Evolutionary conservation across 2,888 invertebrate genomes (phyloP), one percentile per base, ranked within the genome.

Genomic region (Ferrisia virgata): DNA sequence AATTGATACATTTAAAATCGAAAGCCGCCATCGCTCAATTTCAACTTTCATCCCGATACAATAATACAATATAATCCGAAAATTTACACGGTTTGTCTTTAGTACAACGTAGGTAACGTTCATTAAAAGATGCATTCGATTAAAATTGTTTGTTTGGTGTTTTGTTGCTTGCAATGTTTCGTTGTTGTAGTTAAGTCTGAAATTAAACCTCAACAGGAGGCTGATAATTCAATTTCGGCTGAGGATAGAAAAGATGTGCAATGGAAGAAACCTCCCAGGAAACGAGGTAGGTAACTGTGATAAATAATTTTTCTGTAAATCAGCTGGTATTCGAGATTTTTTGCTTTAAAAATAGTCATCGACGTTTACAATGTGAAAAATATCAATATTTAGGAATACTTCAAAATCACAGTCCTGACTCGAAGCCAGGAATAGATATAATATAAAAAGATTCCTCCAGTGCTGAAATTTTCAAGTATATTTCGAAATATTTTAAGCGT

Each of bases 31-130:
- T n/a, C 47, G 36, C 18, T 36, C 72, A 18, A 76, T 76, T 76
- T 76, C 72, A 76, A 76, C 72, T 76, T 76, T 76, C 72, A 18
- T 76, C 72, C n/a, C 22, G 72, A 64, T 28, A 28, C 28, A 28
- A 76, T 36, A 76, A 36, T 76, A 36, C 33, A 36, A 76, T 76
- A 76, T 76, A 76, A 76, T 76, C 72, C 72, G 72, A 76, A 76
- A 76, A 76, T 76, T 76, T 9, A 36, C 72, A 36, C 72, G 18
- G 36, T 36, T 76, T 18, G 33, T 76, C 72, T n/a, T 36, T 76
- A 76, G 72, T 76, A 33, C 33, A 22, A 33, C 36, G 28, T 18
- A 9, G 36, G 11, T 76, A 76, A 36, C 72, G 36, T 76, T 76
- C 31, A 36, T 76, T 22, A 76, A 76, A 76, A 76, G 36, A 76